phyloP scores from a whole-genome alignment of 2,113 vertebrate genomes.

The Corynorhinus townsendii region DNA sequence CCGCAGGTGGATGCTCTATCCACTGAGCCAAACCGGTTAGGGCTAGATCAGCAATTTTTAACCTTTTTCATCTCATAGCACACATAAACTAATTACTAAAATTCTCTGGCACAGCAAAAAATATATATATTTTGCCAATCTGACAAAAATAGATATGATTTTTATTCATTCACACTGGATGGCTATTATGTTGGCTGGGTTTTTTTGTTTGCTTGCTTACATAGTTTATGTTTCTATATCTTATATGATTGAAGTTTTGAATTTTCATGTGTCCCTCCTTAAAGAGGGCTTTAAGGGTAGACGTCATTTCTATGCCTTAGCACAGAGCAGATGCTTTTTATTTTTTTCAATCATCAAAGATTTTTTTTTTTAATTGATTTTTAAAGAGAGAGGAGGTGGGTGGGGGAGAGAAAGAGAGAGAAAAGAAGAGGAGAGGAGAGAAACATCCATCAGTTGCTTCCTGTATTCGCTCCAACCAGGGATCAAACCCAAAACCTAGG shows the following conservation, averaged over 20 bases:
- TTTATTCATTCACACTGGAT: background rate
- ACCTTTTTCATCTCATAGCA: background rate
- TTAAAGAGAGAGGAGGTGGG: background rate
- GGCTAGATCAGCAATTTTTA: background rate
- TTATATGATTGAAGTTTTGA: background rate
- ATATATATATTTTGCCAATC: background rate
- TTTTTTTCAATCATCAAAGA: background rate
- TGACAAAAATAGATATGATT: background rate
- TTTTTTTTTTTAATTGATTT: background rate
- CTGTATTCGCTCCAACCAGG: background rate
- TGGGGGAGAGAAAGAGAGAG: background rate
- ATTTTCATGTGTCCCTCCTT: background rate
- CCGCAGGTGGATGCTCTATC: no score
- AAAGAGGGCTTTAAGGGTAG: background rate
- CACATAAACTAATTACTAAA: background rate
- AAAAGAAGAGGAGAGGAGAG: background rate
- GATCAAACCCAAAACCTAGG: background rate
- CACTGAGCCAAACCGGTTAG: no score
- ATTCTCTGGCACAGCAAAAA: background rate
- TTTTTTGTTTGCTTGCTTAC: background rate
- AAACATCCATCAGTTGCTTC: background rate
- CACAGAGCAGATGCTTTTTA: conserved; percentile 17
- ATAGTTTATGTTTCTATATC: background rate
- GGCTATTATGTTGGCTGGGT: background rate
- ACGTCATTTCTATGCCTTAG: background rate